phyloP scores from a whole-genome alignment of 2,797 vertebrate genomes.

The Thamnophis elegans region DNA sequence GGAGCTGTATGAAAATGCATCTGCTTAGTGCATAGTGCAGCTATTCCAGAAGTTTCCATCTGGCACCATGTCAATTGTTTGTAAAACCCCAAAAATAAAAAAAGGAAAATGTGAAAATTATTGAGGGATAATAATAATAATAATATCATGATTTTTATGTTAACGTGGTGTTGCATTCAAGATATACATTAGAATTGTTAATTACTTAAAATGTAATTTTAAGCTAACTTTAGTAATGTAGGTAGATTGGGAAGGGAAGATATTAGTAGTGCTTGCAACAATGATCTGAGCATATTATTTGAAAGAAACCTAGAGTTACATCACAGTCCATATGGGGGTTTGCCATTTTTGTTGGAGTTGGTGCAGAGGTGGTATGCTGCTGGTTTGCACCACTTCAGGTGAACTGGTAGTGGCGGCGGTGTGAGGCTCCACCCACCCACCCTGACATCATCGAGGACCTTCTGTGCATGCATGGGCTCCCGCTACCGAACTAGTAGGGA shows the following conservation, averaged over 20 bases:
- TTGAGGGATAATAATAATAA: constrained; percentile 40
- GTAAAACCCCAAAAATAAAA: constrained; percentile 44
- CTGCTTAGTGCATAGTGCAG: constrained; percentile 57
- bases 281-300: background rate
- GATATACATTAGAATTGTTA: constrained; percentile 37
- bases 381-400: too few relatives aligned
- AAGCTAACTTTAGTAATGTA: background rate
- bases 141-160: constrained; percentile 37
- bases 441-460: too few relatives aligned
- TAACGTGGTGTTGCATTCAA: constrained; percentile 47
- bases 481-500: too few relatives aligned
- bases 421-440: too few relatives aligned
- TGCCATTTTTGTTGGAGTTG: background rate
- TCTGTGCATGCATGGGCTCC: too few relatives aligned
- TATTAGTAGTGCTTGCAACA: background rate
- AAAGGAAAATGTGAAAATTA: constrained; percentile 36
- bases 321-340: background rate
- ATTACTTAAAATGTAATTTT: constrained; percentile 46
- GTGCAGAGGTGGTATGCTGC: too few relatives aligned
- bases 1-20: constrained; percentile 55
- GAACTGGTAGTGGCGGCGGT: too few relatives aligned
- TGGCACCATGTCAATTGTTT: constrained; percentile 43
- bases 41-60: constrained; percentile 67
- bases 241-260: background rate
- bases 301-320: background rate